These are phyloP conservation scores for Halcyon smyrnensis DNA, from an alignment of 2,797 vertebrate genomes.

Conservation along the genomic window DNA sequence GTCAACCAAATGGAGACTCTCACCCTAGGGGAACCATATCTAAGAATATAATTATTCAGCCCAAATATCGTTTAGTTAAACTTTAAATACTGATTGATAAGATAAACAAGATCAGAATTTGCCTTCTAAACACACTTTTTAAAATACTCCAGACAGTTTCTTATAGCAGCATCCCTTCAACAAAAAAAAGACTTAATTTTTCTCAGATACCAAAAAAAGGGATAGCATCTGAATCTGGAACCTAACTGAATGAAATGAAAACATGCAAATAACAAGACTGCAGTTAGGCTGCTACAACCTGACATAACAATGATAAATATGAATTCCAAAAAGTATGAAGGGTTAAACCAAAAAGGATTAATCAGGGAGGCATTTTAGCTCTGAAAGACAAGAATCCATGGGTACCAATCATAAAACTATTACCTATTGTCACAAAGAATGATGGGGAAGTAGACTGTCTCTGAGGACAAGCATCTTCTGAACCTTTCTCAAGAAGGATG, in stretches of 20 bases:
- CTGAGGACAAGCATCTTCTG: not conserved
- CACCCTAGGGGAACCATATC: not conserved
- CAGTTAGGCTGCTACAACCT: not conserved
- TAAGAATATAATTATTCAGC: not conserved
- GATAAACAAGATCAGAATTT: not conserved
- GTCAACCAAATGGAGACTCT: not conserved
- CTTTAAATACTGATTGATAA: not conserved
- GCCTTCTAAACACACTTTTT: not conserved
- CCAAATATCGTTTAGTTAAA: not conserved
- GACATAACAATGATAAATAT: not conserved
- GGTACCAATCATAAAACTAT: not conserved
- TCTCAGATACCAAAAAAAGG: not conserved
- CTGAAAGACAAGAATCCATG: not conserved
- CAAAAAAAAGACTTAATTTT: not conserved
- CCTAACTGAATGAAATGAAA: not conserved
- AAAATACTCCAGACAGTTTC: slow-evolving; percentile 18
- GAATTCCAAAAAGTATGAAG: not conserved
- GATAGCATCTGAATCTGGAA: not conserved
- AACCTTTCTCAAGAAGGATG: not conserved
- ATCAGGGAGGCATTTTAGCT: not conserved
- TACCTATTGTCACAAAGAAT: not conserved
- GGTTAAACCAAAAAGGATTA: not conserved
- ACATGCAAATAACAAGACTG: not conserved
- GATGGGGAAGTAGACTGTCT: not conserved
- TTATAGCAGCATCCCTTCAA: not conserved